These are phyloP conservation scores for Prosopocoilus inquinatus DNA, from an alignment of 2,888 invertebrate genomes.

Conservation along the genomic window DNA sequence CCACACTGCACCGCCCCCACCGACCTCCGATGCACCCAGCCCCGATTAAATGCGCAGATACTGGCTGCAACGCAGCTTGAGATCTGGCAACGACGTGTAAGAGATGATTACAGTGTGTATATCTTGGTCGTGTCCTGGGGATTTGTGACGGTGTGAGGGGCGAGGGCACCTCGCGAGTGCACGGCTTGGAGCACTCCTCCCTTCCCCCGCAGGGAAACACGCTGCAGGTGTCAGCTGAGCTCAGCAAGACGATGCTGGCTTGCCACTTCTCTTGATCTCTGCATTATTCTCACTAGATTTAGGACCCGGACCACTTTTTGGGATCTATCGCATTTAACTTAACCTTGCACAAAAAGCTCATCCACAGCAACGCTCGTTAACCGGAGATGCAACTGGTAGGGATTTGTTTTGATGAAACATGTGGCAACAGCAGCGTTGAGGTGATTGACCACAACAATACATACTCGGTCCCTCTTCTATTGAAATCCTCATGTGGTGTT, in stretches of 20 bases:
- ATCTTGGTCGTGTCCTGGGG: constrained; percentile 48
- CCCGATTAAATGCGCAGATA: constrained; percentile 49
- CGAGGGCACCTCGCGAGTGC: constrained; percentile 41
- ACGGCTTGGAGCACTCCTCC: constrained; percentile 38
- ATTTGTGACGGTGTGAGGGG: constrained; percentile 43
- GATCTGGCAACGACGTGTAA: constrained; percentile 46
- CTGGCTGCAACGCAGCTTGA: constrained; percentile 44
- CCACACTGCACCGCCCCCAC: constrained; percentile 44
- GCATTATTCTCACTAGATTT: constrained; percentile 18
- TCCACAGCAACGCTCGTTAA: constrained; percentile 8
- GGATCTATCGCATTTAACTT: constrained; percentile 1
- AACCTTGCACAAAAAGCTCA: neutral
- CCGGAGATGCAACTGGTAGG: constrained; percentile 19
- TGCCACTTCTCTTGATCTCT: constrained; percentile 36
- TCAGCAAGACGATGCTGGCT: constrained; percentile 37
- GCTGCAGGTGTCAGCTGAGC: constrained; percentile 51
- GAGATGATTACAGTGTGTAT: constrained; percentile 50
- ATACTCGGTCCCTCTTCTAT: constrained; percentile 41
- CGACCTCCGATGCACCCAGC: constrained; percentile 41
- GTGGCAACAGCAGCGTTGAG: constrained; percentile 42
- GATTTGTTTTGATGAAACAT: constrained; percentile 39
- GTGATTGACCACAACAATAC: constrained; percentile 47
- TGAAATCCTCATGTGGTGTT: constrained; percentile 37
- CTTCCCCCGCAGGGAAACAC: constrained; percentile 38
- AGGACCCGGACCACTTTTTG: constrained; percentile 11